Conservation (phyloP, 2,888 invertebrate species). For the Margaritifera margaritifera region DNA sequence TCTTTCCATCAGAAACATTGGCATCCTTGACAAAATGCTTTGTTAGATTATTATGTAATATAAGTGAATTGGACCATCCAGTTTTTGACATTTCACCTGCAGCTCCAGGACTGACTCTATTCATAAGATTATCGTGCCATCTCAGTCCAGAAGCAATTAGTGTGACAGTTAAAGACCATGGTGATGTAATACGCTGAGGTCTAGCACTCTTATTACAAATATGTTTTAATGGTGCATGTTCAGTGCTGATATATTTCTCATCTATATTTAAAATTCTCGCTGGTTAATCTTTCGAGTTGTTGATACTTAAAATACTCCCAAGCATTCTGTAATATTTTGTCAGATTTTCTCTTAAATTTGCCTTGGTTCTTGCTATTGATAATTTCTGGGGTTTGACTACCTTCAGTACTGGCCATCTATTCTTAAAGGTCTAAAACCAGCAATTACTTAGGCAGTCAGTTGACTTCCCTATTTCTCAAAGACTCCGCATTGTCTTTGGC, state of each 20-base stretch:
- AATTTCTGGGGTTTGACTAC: conserved; percentile 1
- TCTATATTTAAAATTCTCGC: conserved; percentile 9
- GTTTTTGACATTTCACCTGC: conserved; percentile 17
- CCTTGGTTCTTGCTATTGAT: neutral
- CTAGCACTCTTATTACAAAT: conserved; percentile 12
- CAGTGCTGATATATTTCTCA: neutral
- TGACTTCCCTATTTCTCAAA: conserved; percentile 5
- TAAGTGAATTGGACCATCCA: conserved; percentile 22
- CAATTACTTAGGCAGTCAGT: neutral
- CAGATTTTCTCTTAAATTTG: neutral
- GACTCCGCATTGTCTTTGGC: conserved; percentile 7
- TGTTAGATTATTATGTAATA: conserved; percentile 20
- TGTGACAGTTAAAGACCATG: conserved; percentile 14
- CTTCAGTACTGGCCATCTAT: neutral
- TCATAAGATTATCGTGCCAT: conserved; percentile 14
- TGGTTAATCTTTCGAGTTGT: conserved; percentile 1
- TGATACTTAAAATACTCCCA: conserved; percentile 1
- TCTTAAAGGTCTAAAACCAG: neutral
- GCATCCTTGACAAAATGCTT: conserved; percentile 17
- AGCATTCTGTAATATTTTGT: too few relatives aligned
- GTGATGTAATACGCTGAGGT: conserved; percentile 18
- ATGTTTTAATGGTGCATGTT: conserved; percentile 8
- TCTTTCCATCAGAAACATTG: conserved; percentile 3
- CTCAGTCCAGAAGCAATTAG: conserved; percentile 20
- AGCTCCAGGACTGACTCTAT: conserved; percentile 7